Evolutionary conservation across 2,797 vertebrate species (phyloP).

Genomic region (Brachymystax lenok): DNA sequence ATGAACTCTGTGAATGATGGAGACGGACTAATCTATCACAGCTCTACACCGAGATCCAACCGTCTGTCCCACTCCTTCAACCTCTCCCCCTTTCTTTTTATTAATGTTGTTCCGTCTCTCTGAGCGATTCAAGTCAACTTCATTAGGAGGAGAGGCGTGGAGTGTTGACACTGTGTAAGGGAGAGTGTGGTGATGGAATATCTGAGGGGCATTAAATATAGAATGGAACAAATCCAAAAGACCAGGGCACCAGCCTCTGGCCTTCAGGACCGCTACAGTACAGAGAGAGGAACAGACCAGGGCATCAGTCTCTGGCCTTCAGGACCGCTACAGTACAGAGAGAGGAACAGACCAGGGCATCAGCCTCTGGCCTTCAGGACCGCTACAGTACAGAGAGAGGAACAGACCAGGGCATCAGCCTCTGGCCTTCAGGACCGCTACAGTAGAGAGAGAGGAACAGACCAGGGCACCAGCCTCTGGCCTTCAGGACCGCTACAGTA

Average conservation of each 20-base stretch:
- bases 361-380: not conserved
- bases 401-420: not conserved
- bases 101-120: not conserved
- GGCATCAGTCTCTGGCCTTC: not conserved
- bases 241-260: not conserved
- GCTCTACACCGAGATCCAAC: constrained; percentile 31
- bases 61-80: constrained; percentile 17
- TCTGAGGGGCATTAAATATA: not conserved
- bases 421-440: not conserved
- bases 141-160: not conserved
- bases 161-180: not conserved
- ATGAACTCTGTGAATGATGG: constrained; percentile 50
- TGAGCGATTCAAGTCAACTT: not conserved
- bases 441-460: no score
- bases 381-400: no score
- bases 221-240: constrained; percentile 30
- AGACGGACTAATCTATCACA: constrained; percentile 60
- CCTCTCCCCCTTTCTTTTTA: not conserved
- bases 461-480: not conserved
- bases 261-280: no score
- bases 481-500: no score
- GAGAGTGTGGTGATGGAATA: not conserved
- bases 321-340: no score
- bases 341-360: not conserved
- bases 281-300: no score